Conservation (phyloP, 2,888 invertebrate genomes). For the Phengaris alcon region DNA sequence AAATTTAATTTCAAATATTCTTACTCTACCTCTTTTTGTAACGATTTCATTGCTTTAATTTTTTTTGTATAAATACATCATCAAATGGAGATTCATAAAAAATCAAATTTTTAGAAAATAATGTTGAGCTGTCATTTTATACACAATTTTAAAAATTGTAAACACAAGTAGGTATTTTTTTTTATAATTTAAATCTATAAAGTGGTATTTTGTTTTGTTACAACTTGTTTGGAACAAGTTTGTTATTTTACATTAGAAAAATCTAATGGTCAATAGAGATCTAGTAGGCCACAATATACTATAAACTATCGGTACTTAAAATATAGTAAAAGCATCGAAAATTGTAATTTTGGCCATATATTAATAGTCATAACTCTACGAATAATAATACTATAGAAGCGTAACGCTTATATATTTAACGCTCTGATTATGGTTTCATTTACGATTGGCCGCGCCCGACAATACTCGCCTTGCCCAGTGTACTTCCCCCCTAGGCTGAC, state of each 20-base stretch:
- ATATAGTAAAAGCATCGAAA: slow-evolving; percentile 6
- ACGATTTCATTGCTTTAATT: slow-evolving; percentile 4
- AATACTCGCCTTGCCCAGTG: too few relatives aligned
- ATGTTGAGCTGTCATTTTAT: background rate
- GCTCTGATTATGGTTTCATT: too few relatives aligned
- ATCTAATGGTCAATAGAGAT: background rate
- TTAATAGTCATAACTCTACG: background rate
- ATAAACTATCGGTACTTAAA: background rate
- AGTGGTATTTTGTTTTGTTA: background rate
- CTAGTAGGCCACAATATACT: background rate
- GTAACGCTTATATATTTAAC: too few relatives aligned
- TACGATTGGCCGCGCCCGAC: too few relatives aligned
- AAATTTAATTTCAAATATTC: background rate
- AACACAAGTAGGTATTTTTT: too few relatives aligned
- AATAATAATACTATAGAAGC: too few relatives aligned
- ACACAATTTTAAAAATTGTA: too few relatives aligned
- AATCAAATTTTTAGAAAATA: background rate
- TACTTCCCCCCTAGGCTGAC: too few relatives aligned
- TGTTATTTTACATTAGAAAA: background rate
- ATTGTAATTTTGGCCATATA: background rate
- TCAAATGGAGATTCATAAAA: background rate
- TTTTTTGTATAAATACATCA: background rate
- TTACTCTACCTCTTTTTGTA: background rate
- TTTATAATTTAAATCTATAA: too few relatives aligned
- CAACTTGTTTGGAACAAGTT: background rate